A percentile compares a stretch with the other conserved stretches of the same genome.
Conservation (phyloP, 2,797 vertebrate genomes). For the Avahi laniger region DNA sequence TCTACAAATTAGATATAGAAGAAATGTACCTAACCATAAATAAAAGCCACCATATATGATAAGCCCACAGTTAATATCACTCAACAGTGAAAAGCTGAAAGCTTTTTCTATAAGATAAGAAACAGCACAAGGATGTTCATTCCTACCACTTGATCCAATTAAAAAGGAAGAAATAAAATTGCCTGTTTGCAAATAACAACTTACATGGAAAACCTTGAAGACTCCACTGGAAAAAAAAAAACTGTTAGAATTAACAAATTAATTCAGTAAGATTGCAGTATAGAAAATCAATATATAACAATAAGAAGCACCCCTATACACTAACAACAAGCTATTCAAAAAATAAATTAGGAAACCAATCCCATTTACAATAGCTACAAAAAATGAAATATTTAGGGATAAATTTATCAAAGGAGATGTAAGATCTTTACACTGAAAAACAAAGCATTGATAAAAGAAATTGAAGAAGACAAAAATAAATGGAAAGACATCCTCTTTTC, state of each 20-base stretch:
- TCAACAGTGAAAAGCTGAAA: background rate
- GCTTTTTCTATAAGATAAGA: background rate
- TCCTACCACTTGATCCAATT: background rate
- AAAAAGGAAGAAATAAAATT: background rate
- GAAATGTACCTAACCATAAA: background rate
- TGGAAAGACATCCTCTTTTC: background rate
- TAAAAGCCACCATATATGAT: background rate
- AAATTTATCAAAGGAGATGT: background rate
- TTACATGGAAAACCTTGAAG: background rate
- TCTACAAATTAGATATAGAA: background rate
- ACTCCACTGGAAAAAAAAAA: background rate
- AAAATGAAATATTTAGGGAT: background rate
- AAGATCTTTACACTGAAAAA: background rate
- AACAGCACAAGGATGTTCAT: background rate
- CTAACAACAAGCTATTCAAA: background rate
- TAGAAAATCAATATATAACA: background rate
- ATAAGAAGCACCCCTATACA: background rate
- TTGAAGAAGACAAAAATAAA: background rate
- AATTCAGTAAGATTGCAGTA: background rate
- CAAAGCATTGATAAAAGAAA: background rate
- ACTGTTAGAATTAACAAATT: no score
- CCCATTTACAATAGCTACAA: no score
- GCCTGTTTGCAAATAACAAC: background rate
- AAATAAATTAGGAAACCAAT: background rate
- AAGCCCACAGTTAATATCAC: background rate